These are phyloP conservation scores for Hyposoter dolosus DNA, from an alignment of 2,888 invertebrate genomes.

Conservation along the genomic window DNA sequence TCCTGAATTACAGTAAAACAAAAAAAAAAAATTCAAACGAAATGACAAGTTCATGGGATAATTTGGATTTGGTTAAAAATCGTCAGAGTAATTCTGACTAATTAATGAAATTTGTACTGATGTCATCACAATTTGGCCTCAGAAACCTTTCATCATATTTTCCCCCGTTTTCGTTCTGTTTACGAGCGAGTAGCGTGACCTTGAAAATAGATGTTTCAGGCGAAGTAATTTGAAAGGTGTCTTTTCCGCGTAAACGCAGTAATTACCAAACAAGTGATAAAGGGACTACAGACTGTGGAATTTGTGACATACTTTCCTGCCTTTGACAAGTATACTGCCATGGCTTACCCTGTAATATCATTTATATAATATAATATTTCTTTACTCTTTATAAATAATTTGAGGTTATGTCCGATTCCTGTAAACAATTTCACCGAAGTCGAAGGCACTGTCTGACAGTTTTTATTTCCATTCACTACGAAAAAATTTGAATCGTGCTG, in stretches of 20 bases:
- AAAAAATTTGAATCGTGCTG: slow-evolving; percentile 45
- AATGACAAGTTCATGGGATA: background rate
- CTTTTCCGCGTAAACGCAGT: slow-evolving; percentile 34
- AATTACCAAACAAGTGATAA: slow-evolving; percentile 40
- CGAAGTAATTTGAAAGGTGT: slow-evolving; percentile 51
- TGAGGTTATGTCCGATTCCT: slow-evolving; percentile 53
- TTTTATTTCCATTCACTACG: background rate
- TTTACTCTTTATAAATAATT: slow-evolving; percentile 6
- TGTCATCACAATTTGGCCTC: background rate
- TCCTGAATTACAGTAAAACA: background rate
- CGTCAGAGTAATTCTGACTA: background rate
- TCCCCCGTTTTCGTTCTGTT: background rate
- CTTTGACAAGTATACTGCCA: slow-evolving; percentile 27
- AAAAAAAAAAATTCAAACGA: background rate
- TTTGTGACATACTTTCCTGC: background rate
- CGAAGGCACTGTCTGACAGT: background rate
- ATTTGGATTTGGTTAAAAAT: background rate
- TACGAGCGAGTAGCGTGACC: slow-evolving; percentile 38
- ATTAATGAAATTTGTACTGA: background rate
- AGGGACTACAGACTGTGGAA: background rate
- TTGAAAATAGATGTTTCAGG: slow-evolving; percentile 56
- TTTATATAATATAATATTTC: background rate
- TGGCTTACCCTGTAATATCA: slow-evolving; percentile 65
- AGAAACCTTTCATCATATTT: background rate
- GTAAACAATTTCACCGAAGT: slow-evolving; percentile 50